Evolutionary conservation across 2,113 vertebrate genomes (phyloP), one percentile per base, ranked within the genome.

Genomic region (Platysteira castanea): DNA sequence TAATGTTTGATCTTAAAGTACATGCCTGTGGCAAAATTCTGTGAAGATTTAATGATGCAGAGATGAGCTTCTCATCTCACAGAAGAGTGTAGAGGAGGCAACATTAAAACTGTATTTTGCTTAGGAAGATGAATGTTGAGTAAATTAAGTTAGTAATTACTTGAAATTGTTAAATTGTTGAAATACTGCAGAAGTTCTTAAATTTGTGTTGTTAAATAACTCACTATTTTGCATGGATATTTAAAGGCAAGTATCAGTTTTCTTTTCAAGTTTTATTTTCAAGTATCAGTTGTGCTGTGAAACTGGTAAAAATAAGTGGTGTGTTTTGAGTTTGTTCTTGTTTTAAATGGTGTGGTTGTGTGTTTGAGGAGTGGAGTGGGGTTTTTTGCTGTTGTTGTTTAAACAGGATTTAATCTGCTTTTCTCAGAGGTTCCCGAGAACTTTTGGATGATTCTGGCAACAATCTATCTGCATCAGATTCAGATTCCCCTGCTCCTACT

Each of bases 401-500:
- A 83, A 93, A 69, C 39, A 46, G 7, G 41, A 33, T 83, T 68
- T 73, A 30, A 82, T 80, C 11, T 84, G 21, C 8, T 88, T 92
- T 21, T 79, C 94, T 90, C 87, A 99, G 99, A 95, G 99, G 99
- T 23, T 99, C 99, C 3, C 97, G 98, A 22, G 99, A 99, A 88
- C 95, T 99, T 87, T 95, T 99, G 90, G 98, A 99, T 50, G 98
- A 99, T 67, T 98, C 98, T 59, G 98, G 98, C 84, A 98, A 98
- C 81, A 98, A 99, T 87, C 74, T 99, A 5, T 99, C 99, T 53
- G 98, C 99, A 22, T 98, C 99, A 16, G 99, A 99, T 68, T 99
- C 99, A 2, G 98, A 99, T 97, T 98, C 98, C 11, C 98, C 99
- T 81, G 98, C 98, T 93, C 99, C 99, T 24, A 99, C 99, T 61